Base-by-base conservation (phyloP, 2,797 vertebrate genomes). In the Pseudochirops cupreus region DNA sequence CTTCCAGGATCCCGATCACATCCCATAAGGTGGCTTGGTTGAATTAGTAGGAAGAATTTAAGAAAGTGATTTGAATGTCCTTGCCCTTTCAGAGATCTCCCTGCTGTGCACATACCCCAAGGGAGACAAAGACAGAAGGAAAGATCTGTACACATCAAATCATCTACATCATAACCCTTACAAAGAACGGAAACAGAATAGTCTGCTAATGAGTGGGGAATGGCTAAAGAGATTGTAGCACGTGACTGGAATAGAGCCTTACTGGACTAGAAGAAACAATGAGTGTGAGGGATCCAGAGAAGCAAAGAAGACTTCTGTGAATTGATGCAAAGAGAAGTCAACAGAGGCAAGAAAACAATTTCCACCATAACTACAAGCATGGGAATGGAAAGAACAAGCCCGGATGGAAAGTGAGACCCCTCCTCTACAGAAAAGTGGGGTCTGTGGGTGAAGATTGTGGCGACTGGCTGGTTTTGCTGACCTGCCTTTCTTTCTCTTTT, bases 81-180 rank as follows among this genome's bases (percentile, higher is more conserved):
- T 33, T 67, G 59, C 33, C n/a, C 33, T n/a, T 74, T 74, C 67
- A 0, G 6, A 74, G 67, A 74, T 39, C 5, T n/a, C 16, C 0
- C 5, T 74, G 67, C 67, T 39, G 7, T 7, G 16, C 67, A 7
- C 18, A 14, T n/a, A n/a, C 13, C 14, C 33, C 33, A 67, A 16
- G 4, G 13, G 5, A 31, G 33, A 18, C 62, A 74, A 33, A 74
- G 33, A 18, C 62, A 74, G 62, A 74, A 18, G 39, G 67, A 39
- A 74, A 74, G 67, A 5, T 21, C 16, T 74, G n/a, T n/a, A 14
- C 16, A 39, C 16, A 39, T 74, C n/a, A 9, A 39, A 74, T 21
- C n/a, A 4, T n/a, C 6, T n/a, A 18, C 62, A n/a, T n/a, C 14
- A 0, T 67, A n/a, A n/a, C 33, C 1, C 33, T n/a, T 18, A 67